Percentiles rank a stretch among this genome's conserved stretches.
Conservation (phyloP, 2,797 vertebrate genomes). For the Gastrophryne carolinensis region DNA sequence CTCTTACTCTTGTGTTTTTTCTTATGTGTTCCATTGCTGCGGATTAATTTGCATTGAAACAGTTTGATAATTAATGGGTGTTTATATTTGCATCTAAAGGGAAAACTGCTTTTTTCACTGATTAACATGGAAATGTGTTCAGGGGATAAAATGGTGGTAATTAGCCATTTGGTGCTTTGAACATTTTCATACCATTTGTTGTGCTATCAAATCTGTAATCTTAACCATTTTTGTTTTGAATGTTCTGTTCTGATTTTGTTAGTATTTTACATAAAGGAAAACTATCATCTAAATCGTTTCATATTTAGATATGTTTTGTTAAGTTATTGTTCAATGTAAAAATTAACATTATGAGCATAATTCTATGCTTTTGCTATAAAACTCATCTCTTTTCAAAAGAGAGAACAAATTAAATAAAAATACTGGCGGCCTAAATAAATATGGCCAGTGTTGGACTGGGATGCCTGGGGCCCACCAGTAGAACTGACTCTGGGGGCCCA, state of each 20-base stretch:
- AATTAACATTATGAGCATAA: neutral
- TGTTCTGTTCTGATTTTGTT: neutral
- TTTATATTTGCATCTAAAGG: conserved; percentile 51
- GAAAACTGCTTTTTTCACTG: conserved; percentile 37
- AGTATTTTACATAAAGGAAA: conserved; percentile 1
- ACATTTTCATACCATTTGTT: conserved; percentile 28
- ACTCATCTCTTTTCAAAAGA: neutral
- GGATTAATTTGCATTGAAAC: conserved; percentile 43
- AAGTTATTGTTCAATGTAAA: neutral
- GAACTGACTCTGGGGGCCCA: too few relatives aligned
- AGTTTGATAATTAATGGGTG: conserved; percentile 45
- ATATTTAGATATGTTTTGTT: neutral
- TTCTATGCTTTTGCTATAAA: neutral
- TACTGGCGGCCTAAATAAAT: too few relatives aligned
- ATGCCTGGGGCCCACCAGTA: too few relatives aligned
- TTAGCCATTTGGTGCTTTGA: conserved; percentile 43
- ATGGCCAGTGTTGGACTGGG: too few relatives aligned
- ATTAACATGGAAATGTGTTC: conserved; percentile 42
- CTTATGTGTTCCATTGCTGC: conserved; percentile 32
- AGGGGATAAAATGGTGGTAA: conserved; percentile 34
- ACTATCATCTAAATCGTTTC: neutral
- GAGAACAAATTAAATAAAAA: too few relatives aligned
- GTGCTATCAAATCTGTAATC: conserved; percentile 10
- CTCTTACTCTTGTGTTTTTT: conserved; percentile 14
- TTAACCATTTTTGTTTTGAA: conserved; percentile 19